Base-by-base conservation (phyloP, 2,113 vertebrate genomes). In the Heliornis fulica region DNA sequence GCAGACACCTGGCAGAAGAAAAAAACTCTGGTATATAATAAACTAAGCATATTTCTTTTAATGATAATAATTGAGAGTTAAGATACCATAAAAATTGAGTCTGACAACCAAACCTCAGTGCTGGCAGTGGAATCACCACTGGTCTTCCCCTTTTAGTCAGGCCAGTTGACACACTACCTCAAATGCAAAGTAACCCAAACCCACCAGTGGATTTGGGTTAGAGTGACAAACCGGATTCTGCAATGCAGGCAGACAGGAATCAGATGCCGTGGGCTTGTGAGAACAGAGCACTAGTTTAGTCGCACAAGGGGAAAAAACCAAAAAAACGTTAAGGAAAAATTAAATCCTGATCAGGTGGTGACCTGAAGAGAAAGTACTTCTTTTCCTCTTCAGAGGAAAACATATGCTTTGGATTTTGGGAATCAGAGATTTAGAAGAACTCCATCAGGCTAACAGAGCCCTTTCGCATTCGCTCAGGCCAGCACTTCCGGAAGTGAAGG, bases 1-100 rank as follows among this genome's bases (percentile, higher is more conserved):
- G 97, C 98, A 90, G 94, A 98, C 68, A 98, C 97, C 98, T 99
- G 97, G 94, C 97, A 97, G 87, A 97, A 94, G 40, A 94, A 82
- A 96, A 96, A 59, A 85, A 21, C 36, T 83, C 29, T 89, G 12
- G 29, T 68, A 87, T 46, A 25, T 10, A 79, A 74, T 41, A 85
- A 65, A 20, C 21, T 26, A 69, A 57, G 22, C 4, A 43, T 56
- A 22, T 48, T 83, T 79, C 12, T 40, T 83, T 60, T 28, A 89
- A 5, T 51, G 16, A 60, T 32, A 70, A 81, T 9, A 78, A 68
- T 40, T 60, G 83, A 68, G 65, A 81, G 20, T 74, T 48, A 72
- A 66, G 26, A 38, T 3, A 51, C 40, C 11, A 87, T 13, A 64
- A 72, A 81, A 79, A 32, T 12, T 9, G 15, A 2, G 0, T 12